Base-by-base conservation (phyloP, 2,888 invertebrate genomes). In the Colletes collaris region DNA sequence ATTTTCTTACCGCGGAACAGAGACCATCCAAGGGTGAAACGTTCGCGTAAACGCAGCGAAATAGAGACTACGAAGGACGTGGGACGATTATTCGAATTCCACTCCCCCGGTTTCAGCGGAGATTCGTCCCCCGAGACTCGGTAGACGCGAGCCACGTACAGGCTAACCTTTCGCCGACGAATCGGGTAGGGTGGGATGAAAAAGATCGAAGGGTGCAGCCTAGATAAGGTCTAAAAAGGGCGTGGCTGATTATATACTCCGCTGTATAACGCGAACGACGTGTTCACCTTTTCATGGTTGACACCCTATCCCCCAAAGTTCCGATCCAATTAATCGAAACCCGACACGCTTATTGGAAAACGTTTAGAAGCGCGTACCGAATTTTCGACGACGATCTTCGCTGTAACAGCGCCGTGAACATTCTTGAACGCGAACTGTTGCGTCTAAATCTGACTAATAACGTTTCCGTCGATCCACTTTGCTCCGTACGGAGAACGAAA, bases 131-230 rank as follows among this genome's bases (percentile, higher is more conserved):
- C 40, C 53, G 76, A 74, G 84, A 79, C 59, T 69, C 70, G 40
- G 70, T 73, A 19, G 72, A 49, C 66, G 52, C 53, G 53, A 44
- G 79, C 59, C 63, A 58, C 52, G 56, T 60, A 58, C 46, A 59
- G 52, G 78, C 40, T 50, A 76, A 68, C 73, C 78, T 86, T 82
- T 80, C 80, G 73, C 56, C 64, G 78, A 68, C 60, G 70, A 69
- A 72, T 40, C 64, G 59, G 60, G 37, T 16, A 16, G 64, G 16
- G 10, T 55, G 59, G 77, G 78, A 55, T 52, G 60, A 59, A 62
- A 56, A 77, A 74, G 76, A 84, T 81, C 73, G 75, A 86, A 89
- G 91, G 90, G 90, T 90, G 91, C 89, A 91, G 90, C 89, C 87
- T 78, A 86, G 90, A 91, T 91, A 90, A 90, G 84, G 76, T 72